Conservation (phyloP, 2,888 invertebrate genomes). For the Ditula angustiorana region DNA sequence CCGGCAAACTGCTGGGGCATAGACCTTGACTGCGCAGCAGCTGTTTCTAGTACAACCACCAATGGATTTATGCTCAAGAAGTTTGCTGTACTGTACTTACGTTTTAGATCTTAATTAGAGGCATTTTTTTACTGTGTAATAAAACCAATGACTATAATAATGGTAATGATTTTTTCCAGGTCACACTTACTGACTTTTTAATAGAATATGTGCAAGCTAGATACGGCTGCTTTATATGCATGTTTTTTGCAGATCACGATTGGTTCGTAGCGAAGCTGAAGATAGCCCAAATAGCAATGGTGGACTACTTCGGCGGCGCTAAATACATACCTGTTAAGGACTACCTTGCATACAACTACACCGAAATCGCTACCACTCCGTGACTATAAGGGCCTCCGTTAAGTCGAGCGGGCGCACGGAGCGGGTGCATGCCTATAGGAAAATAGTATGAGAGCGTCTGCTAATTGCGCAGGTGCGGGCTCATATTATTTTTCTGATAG, state of each 20-base stretch:
- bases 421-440: neutral
- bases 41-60: too few species aligned
- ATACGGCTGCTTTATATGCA: neutral
- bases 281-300: constrained; percentile 89
- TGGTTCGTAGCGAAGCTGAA: constrained; percentile 93
- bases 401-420: too few species aligned
- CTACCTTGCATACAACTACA: constrained; percentile 85
- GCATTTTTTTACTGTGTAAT: too few species aligned
- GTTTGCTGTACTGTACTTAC: too few species aligned
- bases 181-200: neutral
- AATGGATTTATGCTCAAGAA: too few species aligned
- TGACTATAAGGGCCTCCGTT: neutral
- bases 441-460: too few species aligned
- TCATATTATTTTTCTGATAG: too few species aligned
- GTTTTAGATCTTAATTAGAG: too few species aligned
- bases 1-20: too few species aligned
- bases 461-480: too few species aligned
- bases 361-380: constrained; percentile 58
- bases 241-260: constrained; percentile 87
- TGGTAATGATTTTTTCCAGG: neutral
- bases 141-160: neutral
- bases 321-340: constrained; percentile 87
- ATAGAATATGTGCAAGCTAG: neutral
- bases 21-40: too few species aligned
- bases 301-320: constrained; percentile 94